Evolutionary conservation across 2,888 invertebrate species (phyloP), one percentile per base, ranked within the genome.

Genomic region (Julus scandinavius): DNA sequence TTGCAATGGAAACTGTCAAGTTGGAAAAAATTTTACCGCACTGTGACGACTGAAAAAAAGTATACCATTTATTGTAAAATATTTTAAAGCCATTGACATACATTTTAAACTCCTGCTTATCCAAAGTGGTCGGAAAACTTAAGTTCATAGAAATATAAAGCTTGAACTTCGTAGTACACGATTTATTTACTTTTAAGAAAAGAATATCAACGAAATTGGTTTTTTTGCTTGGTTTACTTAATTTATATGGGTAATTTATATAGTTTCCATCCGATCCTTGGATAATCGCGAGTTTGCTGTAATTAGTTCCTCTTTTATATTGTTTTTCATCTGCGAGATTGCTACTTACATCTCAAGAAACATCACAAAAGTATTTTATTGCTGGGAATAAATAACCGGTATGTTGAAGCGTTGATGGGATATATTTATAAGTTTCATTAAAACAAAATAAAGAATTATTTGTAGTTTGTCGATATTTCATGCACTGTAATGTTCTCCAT

Each of bases 291-390:
- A 45, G 45, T 45, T 7, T 45, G 38, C 1, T 80, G 80, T 80
- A 80, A 80, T 80, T 80, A 80, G 80, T 80, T 80, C 80, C 80
- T 80, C 80, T 80, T 80, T 80, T 80, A 80, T 80, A 80, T 80
- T 38, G 38, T 80, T 80, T 80, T 80, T 29, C 72, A 63, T n/a
- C 63, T 17, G 17, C n/a, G 63, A 63, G 63, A 63, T 63, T 63
- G n/a, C 17, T 17, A 63, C 17, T 63, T 63, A 63, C 20, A 72
- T 72, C 72, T 72, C 29, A 6, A 54, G 2, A 20, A 72, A 20
- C 9, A 20, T 72, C 20, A 45, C 45, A 45, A 54, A 54, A 54
- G 15, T 54, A 80, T 38, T 29, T 20, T 80, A 80, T 29, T 38
- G 11, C 80, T 80, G 80, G 80, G 38, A 20, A 20, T 80, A 29